These are phyloP conservation scores for Trachythela sp. DNA, from an alignment of 64 coral and sea anemone species.

Conservation along the genomic window DNA sequence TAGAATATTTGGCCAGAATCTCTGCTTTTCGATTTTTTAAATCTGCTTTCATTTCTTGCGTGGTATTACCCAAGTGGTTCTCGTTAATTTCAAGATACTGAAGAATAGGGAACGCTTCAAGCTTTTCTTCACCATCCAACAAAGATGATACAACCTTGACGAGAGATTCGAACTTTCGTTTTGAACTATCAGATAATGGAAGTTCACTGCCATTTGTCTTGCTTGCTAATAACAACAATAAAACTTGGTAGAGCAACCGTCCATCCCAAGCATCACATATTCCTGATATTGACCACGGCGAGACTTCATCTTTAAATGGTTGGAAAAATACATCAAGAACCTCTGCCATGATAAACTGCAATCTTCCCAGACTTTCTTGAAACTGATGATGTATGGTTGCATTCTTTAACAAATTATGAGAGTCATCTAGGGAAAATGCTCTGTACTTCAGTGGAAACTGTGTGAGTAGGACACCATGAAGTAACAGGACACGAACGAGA, in stretches of 20 bases:
- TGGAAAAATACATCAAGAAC: not conserved
- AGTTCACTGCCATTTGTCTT: not conserved
- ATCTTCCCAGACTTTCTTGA: not conserved
- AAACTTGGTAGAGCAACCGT: not conserved
- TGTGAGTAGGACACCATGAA: constrained; percentile 39
- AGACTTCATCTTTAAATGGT: not conserved
- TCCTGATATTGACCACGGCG: not conserved
- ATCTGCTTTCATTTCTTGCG: not conserved
- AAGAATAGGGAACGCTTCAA: not conserved
- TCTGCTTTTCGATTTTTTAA: not conserved
- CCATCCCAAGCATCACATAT: constrained; percentile 15
- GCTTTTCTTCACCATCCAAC: not conserved
- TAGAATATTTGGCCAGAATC: too few relatives aligned
- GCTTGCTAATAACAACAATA: not conserved
- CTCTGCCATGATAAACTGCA: not conserved
- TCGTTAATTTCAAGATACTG: not conserved
- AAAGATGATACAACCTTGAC: not conserved
- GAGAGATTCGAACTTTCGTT: not conserved
- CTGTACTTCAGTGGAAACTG: constrained; percentile 36
- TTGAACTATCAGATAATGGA: not conserved
- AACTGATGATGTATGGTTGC: not conserved
- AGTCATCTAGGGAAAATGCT: constrained; percentile 23
- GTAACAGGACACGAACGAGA: constrained; percentile 19
- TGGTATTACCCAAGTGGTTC: not conserved
- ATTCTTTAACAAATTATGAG: not conserved